Conservation (phyloP, 2,888 invertebrate species). For the Tetanocera ferruginea region DNA sequence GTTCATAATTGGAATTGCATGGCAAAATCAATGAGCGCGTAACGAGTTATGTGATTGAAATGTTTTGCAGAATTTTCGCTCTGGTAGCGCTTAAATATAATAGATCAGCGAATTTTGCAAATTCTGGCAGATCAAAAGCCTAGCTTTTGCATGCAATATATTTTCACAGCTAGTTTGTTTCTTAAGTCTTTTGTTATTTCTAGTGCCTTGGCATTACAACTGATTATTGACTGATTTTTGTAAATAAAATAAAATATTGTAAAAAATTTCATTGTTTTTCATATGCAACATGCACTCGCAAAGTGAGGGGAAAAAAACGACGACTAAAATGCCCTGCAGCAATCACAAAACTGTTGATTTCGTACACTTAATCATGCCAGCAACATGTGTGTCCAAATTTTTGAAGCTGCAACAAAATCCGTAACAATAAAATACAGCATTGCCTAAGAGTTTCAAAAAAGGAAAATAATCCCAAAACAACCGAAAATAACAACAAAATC, state of each 20-base stretch:
- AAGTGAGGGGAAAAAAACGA: background rate
- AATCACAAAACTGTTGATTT: conserved; percentile 49
- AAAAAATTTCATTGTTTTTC: no score
- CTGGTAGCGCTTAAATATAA: no score
- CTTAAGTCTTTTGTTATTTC: no score
- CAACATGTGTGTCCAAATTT: conserved; percentile 47
- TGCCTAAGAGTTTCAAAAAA: conserved; percentile 19
- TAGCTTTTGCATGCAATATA: no score
- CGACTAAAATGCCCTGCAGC: conserved; percentile 46
- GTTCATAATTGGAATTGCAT: conserved; percentile 16
- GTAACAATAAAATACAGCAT: background rate
- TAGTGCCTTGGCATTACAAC: no score
- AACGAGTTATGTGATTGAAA: background rate
- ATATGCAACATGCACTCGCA: no score
- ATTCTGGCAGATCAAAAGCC: no score
- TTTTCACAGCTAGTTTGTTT: no score
- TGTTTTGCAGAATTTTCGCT: background rate
- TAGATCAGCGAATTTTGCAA: no score
- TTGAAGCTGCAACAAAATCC: conserved; percentile 33
- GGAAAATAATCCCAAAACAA: conserved; percentile 43
- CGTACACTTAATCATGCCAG: conserved; percentile 49
- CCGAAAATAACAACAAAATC: conserved; percentile 33
- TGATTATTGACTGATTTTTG: no score
- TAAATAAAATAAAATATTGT: no score
- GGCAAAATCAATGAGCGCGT: background rate